A percentile compares a stretch with the other conserved stretches of the same genome.
These are phyloP conservation scores for Sipha maydis DNA, from an alignment of 2,888 invertebrate species.

Conservation along the genomic window DNA sequence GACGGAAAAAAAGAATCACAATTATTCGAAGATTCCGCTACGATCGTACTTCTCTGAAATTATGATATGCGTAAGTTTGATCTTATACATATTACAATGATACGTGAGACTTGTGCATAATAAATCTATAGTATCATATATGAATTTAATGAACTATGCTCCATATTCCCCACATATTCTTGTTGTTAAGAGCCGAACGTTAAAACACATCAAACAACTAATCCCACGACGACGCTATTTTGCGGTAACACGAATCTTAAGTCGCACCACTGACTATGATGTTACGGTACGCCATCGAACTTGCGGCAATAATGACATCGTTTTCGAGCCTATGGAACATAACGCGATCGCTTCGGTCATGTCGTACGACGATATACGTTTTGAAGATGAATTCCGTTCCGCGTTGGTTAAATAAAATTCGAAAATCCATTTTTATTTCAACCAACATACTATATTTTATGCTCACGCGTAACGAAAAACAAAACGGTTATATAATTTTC, in stretches of 20 bases:
- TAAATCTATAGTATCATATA: too few relatives aligned
- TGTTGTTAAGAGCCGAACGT: too few relatives aligned
- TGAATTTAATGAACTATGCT: too few relatives aligned
- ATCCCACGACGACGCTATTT: too few relatives aligned
- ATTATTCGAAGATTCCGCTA: too few relatives aligned
- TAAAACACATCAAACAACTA: too few relatives aligned
- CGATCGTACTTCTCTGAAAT: too few relatives aligned
- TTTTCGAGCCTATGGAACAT: background rate
- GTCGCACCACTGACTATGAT: background rate
- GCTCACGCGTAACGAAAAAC: background rate
- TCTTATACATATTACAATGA: too few relatives aligned
- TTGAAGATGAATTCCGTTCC: background rate
- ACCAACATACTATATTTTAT: background rate
- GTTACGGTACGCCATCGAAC: background rate
- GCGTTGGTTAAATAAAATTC: background rate
- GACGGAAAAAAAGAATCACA: background rate
- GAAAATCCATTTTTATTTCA: background rate
- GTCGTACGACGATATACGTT: background rate
- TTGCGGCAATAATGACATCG: background rate
- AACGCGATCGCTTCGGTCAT: background rate
- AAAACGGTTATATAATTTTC: background rate
- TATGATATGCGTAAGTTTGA: too few relatives aligned
- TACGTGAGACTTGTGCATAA: too few relatives aligned
- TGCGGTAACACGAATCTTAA: too few relatives aligned
- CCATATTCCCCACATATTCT: too few relatives aligned